A percentile compares a stretch with the other conserved stretches of the same genome.
These are phyloP conservation scores for Megalonaias nervosa DNA, from an alignment of 1,140 invertebrate species.

Conservation along the genomic window DNA sequence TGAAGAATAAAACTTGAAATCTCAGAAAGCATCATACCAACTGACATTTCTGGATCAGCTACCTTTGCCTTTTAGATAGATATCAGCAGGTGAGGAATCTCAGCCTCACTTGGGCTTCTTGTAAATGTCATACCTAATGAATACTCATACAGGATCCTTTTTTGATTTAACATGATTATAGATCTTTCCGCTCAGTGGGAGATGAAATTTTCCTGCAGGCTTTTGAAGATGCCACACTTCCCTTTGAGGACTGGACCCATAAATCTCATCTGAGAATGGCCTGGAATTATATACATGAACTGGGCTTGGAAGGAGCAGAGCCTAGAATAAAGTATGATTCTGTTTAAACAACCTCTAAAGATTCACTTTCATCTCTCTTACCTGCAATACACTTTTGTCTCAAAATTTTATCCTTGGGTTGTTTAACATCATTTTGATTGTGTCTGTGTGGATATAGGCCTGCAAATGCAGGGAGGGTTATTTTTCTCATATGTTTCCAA, in stretches of 20 bases:
- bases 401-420: no score
- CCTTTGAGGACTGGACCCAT: slow-evolving; percentile 69
- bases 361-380: no score
- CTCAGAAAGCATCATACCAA: no score
- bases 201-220: slow-evolving; percentile 69
- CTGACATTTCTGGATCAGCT: no score
- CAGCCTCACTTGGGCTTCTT: no score
- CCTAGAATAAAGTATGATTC: slow-evolving; percentile 61
- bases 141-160: background rate
- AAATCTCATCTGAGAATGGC: slow-evolving; percentile 69
- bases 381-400: no score
- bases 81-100: no score
- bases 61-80: background rate
- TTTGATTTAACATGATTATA: slow-evolving; percentile 28
- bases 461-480: no score
- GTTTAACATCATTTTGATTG: no score
- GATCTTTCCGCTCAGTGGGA: slow-evolving; percentile 65
- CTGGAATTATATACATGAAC: slow-evolving; percentile 67
- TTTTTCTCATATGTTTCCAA: no score
- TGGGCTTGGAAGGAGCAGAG: slow-evolving; percentile 60
- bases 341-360: background rate
- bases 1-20: background rate
- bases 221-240: slow-evolving; percentile 66
- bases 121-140: background rate
- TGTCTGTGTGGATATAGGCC: no score